phyloP scores from a whole-genome alignment of 1,140 invertebrate genomes.

The Halyomorpha halys region DNA sequence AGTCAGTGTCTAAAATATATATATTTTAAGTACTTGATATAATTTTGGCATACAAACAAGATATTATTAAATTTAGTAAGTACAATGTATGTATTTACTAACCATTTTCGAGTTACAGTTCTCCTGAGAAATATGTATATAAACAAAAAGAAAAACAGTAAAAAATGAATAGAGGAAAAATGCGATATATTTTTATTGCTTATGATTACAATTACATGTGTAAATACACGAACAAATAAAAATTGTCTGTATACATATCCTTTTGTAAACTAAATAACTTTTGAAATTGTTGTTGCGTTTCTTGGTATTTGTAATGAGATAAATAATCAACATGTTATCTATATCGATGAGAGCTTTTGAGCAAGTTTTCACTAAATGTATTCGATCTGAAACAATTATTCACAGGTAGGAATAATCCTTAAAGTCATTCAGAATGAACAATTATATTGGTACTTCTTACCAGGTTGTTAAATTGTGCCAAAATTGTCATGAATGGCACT shows the following conservation, averaged over 20 bases:
- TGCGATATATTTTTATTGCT: conserved; percentile 17
- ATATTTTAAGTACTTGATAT: conserved; percentile 2
- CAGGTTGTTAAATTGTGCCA: too few relatives aligned
- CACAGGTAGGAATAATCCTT: background rate
- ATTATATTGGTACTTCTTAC: background rate
- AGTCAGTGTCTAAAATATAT: background rate
- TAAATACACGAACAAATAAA: background rate
- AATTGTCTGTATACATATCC: conserved; percentile 11
- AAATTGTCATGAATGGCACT: too few relatives aligned
- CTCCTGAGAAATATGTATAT: background rate
- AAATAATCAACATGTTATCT: background rate
- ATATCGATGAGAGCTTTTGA: background rate
- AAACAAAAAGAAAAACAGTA: background rate
- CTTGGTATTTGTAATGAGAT: background rate
- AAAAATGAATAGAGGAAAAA: background rate
- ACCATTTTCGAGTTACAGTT: background rate
- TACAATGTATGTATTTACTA: background rate
- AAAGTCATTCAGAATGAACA: background rate
- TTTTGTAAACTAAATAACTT: background rate
- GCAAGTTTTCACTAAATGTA: background rate
- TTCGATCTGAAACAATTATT: background rate
- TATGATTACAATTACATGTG: conserved; percentile 5
- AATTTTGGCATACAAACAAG: background rate
- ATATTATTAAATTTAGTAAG: conserved; percentile 1
- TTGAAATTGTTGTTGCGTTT: background rate